Base-by-base conservation (phyloP, 2,888 invertebrate species). In the Xylocampa areola region DNA sequence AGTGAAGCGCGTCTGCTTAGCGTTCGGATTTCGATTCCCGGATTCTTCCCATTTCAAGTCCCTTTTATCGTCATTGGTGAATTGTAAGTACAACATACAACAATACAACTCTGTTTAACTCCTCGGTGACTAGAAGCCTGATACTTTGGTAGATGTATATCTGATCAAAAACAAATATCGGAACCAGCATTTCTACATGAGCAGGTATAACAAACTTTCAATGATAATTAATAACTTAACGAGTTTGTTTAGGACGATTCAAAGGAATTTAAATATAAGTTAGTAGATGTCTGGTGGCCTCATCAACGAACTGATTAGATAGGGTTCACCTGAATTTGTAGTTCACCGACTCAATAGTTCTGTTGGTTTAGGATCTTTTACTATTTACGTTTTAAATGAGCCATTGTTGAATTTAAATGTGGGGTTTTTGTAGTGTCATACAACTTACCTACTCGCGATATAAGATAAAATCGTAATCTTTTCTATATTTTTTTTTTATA, bases 231-330 rank as follows among this genome's bases (percentile, higher is more conserved):
- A 53, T 59, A 51, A 51, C 49, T 36, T 11, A 48, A 39, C 29
- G 49, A 49, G 60, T 65, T 68, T 68, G 39, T 33, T 72, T 67
- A 71, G 72, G 68, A 59, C 45, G 51, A 60, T 55, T 59, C 29
- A 7, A 35, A 43, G 51, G 51, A 75, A 75, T 75, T 74, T 60
- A 67, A 72, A 67, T 43, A 52, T 67, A 63, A 70, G 37, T 51
- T 51, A 43, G 55, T 55, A 50, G 27, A 30, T 43, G 41, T 16
- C 51, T 49, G 62, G 53, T 59, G 40, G 62, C 51, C 58, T 75
- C 68, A 72, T 72, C 68, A 63, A 60, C 59, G 73, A 63, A 50
- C 57, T 75, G 73, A 75, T 72, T 67, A 75, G 51, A 75, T 60
- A 49, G 40, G 63, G 63, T 72, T 57, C 57, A 67, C 76, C 72